Conservation (phyloP, 2,888 invertebrate species). For the Drosophila prostipennis region DNA sequence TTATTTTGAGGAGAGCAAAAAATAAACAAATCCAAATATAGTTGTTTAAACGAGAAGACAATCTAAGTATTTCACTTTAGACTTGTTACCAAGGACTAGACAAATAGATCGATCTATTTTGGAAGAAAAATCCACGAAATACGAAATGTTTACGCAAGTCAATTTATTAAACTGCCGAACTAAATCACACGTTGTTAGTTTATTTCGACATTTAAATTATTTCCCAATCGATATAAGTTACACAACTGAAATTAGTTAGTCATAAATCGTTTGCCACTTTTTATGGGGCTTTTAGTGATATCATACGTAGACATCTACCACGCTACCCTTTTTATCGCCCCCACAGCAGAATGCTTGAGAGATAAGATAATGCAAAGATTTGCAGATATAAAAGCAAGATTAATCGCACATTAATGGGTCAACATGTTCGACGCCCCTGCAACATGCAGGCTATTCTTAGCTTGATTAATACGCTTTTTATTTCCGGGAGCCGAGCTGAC, state of each 20-base stretch:
- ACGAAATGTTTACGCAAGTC: background rate
- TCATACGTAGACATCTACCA: background rate
- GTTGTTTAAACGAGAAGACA: background rate
- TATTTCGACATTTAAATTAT: conserved; percentile 10
- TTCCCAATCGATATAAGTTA: background rate
- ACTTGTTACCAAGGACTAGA: conserved; percentile 4
- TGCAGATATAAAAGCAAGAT: conserved; percentile 33
- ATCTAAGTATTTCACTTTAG: background rate
- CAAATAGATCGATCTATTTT: conserved; percentile 11
- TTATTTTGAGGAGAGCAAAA: conserved; percentile 1
- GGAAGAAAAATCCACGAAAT: background rate
- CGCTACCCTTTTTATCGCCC: conserved; percentile 14
- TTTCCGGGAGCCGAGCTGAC: conserved; percentile 17
- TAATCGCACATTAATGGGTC: conserved; percentile 30
- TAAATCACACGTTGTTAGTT: background rate
- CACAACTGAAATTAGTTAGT: background rate
- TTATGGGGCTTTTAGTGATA: background rate
- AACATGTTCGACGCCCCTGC: conserved; percentile 16
- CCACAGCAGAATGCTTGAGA: background rate
- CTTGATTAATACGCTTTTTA: conserved; percentile 27
- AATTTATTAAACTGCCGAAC: background rate
- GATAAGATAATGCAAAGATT: conserved; percentile 31
- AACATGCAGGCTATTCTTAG: conserved; percentile 29
- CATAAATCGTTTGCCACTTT: conserved; percentile 3
- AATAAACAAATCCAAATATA: background rate